Evolutionary conservation across 2,797 vertebrate genomes (phyloP), one percentile per base, ranked within the genome.

Genomic region (Myripristis jacobus): DNA sequence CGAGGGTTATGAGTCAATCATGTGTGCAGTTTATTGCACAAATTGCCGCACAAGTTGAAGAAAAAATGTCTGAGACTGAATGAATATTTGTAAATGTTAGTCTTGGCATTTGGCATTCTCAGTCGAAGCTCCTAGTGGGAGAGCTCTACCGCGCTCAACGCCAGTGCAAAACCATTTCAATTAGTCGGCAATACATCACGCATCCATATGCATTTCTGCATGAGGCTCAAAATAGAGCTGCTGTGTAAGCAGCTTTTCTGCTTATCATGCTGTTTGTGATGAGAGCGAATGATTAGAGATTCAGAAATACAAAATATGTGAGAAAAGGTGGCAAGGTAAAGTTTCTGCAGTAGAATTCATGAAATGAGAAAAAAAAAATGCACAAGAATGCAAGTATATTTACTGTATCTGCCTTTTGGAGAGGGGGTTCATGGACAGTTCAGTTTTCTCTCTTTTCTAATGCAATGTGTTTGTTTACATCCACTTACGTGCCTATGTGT

Each of bases 221-320:
- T 56, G 29, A 22, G 34, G 62, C 84, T 87, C 61, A 87, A 80
- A 88, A 90, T 89, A 89, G 78, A 88, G 61, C 36, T 82, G 85
- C 84, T 80, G 60, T 58, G 70, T 82, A 72, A 84, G 82, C 83
- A 71, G 68, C 27, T 77, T 81, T 71, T 77, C 58, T 71, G 78
- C 77, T 83, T 77, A 75, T 75, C 16, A 1, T 1, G 74, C 85
- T 58, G 48, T 82, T 87, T 83, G 71, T 82, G 74, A 71, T 75
- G 56, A 75, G 48, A 77, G 59, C 65, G 63, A 72, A 77, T 78
- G 50, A 73, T 77, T 63, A 65, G 22, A 68, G 48, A 77, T 77
- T 81, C 63, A 85, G 31, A 85, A 80, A 79, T 66, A 60, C 27
- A 60, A 68, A 71, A 65, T 15, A 62, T 56, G 48, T 76, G 52